Base-by-base conservation (phyloP, 2,113 vertebrate genomes). In the Paracanthobrama guichenoti region DNA sequence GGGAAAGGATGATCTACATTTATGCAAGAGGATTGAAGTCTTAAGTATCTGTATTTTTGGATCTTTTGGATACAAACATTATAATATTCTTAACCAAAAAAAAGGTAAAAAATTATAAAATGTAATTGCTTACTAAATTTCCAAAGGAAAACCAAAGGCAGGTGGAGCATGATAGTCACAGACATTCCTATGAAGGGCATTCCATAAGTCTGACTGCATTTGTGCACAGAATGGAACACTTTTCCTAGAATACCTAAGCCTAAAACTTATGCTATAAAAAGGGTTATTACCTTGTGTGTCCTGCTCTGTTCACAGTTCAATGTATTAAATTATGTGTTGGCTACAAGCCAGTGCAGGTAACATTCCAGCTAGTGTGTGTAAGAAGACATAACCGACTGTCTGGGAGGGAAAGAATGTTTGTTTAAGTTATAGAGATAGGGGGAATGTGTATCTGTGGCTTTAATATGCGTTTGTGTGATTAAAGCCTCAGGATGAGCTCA, bases 301-400 rank as follows among this genome's bases (percentile, higher is more conserved):
- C 81, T 78, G 26, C 28, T 79, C 66, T 84, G 79, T 86, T 86
- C 48, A 28, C 66, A 85, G 81, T 69, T 87, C 60, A 35, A 1
- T 18, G 44, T 22, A 85, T 57, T 22, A 50, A 82, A 87, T 86
- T 64, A 76, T 84, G 59, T 73, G 62, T 69, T 86, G 82, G 86
- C 80, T 81, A 72, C 44, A 76, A 75, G 48, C 84, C 79, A 88
- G 31, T 46, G 71, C 83, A 89, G 86, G 85, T 85, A 87, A 81
- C 67, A 89, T 86, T 86, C 87, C 82, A 82, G 35, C 57, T 44
- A 62, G 13, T 67, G 5, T 67, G 48, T 76, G 67, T 28, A 59
- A 73, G 66, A 62, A 66, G 72, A 28, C 20, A 39, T 69, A 66
- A n/a, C 28, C 76, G 5, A 62, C 74, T 83, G 75, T 79, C n/a